Conservation (phyloP, 1,140 invertebrate genomes). For the Agrilus planipennis region DNA sequence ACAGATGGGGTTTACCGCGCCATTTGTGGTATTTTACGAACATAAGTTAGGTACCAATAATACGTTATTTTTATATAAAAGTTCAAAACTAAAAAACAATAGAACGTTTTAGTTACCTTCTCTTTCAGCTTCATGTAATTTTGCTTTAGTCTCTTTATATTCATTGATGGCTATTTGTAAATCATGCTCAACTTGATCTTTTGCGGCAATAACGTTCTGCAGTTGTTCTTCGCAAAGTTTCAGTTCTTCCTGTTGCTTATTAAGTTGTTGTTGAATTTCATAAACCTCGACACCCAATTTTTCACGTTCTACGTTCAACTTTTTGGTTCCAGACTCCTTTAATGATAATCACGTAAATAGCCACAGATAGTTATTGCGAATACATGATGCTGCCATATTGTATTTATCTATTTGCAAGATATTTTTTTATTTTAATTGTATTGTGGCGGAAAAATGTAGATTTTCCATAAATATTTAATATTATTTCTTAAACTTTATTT, state of each 20-base stretch:
- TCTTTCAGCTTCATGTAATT: slow-evolving; percentile 18
- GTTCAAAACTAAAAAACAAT: too few relatives aligned
- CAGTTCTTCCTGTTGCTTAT: slow-evolving; percentile 22
- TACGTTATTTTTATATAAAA: too few relatives aligned
- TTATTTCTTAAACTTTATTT: too few relatives aligned
- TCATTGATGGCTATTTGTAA: slow-evolving; percentile 17
- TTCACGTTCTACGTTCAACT: slow-evolving; percentile 20
- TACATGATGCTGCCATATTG: too few relatives aligned
- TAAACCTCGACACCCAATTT: slow-evolving; percentile 25
- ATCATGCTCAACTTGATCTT: slow-evolving; percentile 21
- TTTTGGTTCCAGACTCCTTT: slow-evolving; percentile 24
- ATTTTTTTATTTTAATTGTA: too few relatives aligned
- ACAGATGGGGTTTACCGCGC: not conserved
- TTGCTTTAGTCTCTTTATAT: slow-evolving; percentile 16
- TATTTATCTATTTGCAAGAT: not conserved
- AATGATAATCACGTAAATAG: too few relatives aligned
- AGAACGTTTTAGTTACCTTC: slow-evolving; percentile 13
- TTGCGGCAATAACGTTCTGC: slow-evolving; percentile 18
- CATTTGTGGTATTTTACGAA: too few relatives aligned
- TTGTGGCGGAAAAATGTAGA: too few relatives aligned
- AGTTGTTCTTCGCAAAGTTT: slow-evolving; percentile 19
- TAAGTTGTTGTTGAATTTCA: slow-evolving; percentile 25
- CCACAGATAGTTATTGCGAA: too few relatives aligned
- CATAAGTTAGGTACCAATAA: too few relatives aligned
- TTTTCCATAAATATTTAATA: too few relatives aligned